Evolutionary conservation across 2,888 invertebrate genomes (phyloP).

Genomic region (Tortricodes alternella): DNA sequence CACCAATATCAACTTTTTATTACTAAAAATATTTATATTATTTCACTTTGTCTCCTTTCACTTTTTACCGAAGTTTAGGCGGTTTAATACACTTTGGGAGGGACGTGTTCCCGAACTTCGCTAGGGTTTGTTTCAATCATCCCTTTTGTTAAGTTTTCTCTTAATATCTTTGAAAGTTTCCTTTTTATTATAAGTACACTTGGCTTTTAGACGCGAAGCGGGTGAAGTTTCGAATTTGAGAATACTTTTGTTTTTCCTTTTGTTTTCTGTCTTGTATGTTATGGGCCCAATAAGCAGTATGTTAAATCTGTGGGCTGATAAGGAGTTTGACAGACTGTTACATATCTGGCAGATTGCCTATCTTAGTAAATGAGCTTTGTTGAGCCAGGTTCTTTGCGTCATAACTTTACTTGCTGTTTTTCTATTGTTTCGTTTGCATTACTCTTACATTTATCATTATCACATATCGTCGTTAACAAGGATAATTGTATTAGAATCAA

Average conservation of each 20-base stretch:
- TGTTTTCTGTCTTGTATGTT: slow-evolving; percentile 21
- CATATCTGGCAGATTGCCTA: slow-evolving; percentile 30
- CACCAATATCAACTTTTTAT: slow-evolving; percentile 74
- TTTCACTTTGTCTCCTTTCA: slow-evolving; percentile 73
- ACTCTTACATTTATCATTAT: not conserved
- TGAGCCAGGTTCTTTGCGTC: slow-evolving; percentile 8
- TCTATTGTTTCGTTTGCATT: not conserved
- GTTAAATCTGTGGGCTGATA: slow-evolving; percentile 22
- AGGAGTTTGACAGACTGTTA: slow-evolving; percentile 10
- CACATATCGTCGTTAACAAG: not conserved
- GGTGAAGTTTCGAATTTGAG: slow-evolving; percentile 33
- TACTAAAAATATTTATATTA: slow-evolving; percentile 81
- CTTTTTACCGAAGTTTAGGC: slow-evolving; percentile 64
- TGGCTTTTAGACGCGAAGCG: slow-evolving; percentile 39
- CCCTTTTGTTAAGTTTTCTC: slow-evolving; percentile 53
- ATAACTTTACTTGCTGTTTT: not conserved
- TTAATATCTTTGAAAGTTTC: slow-evolving; percentile 53
- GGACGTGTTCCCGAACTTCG: slow-evolving; percentile 60
- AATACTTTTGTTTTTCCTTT: slow-evolving; percentile 29
- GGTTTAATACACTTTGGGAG: slow-evolving; percentile 79
- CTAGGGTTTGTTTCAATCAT: slow-evolving; percentile 76
- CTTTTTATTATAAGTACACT: slow-evolving; percentile 48
- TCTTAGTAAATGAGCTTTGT: slow-evolving; percentile 22
- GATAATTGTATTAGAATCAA: too few species aligned
- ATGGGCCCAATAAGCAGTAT: slow-evolving; percentile 28